A percentile compares a stretch with the other conserved stretches of the same genome.
Evolutionary conservation across 2,113 vertebrate genomes (phyloP).

Genomic region (Limnothrissa miodon): DNA sequence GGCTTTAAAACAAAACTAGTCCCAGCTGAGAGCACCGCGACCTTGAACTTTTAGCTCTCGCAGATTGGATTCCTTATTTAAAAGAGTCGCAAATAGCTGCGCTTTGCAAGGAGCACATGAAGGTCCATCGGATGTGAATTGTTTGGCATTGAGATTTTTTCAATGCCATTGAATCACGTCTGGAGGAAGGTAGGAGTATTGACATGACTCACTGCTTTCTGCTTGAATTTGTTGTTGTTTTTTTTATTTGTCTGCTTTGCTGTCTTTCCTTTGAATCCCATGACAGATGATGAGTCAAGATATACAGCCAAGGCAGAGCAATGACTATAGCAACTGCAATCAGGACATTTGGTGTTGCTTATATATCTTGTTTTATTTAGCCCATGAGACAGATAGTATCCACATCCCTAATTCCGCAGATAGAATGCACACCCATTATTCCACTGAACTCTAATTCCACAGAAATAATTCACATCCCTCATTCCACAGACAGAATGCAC

Average conservation of each 20-base stretch:
- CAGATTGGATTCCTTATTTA: not conserved
- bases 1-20: not conserved
- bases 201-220: slow-evolving; percentile 44
- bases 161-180: slow-evolving; percentile 39
- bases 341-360: not conserved
- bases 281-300: slow-evolving; percentile 15
- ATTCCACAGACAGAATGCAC: no score
- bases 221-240: slow-evolving; percentile 18
- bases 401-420: not conserved
- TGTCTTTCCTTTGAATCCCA: slow-evolving; percentile 10
- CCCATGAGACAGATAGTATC: not conserved
- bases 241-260: slow-evolving; percentile 26
- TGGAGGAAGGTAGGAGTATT: slow-evolving; percentile 40
- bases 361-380: not conserved
- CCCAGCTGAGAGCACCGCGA: not conserved
- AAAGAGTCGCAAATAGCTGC: not conserved
- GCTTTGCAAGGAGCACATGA: not conserved
- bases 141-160: slow-evolving; percentile 44
- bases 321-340: not conserved
- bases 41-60: not conserved
- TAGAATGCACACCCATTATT: no score
- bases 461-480: not conserved
- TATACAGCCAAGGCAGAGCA: not conserved
- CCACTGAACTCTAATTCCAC: no score
- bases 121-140: slow-evolving; percentile 5